These are phyloP conservation scores for Chlorops oryzae DNA, from an alignment of 1,140 invertebrate genomes.

Conservation along the genomic window DNA sequence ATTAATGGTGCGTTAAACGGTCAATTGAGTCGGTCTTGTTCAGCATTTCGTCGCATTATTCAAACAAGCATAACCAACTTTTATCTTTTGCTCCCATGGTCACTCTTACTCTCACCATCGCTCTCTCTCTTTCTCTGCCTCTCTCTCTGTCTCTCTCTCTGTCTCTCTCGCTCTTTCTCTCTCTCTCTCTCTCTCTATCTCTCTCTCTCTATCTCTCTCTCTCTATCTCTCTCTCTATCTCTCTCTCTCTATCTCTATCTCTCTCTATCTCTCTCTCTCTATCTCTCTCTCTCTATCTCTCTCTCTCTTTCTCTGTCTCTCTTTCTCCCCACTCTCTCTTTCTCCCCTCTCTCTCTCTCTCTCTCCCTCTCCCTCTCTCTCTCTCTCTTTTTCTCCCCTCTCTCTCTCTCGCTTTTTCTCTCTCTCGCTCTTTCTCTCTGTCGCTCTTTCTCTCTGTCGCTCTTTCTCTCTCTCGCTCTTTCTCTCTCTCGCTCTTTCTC, in stretches of 20 bases:
- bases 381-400: background rate
- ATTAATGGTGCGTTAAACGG: no score
- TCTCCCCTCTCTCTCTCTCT: background rate
- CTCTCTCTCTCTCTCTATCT: background rate
- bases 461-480: no score
- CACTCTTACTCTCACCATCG: background rate
- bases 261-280: background rate
- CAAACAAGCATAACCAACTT: no score
- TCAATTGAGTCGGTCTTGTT: no score
- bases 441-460: no score
- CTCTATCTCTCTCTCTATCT: background rate
- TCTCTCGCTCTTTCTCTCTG: no score
- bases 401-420: background rate
- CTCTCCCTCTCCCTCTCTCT: background rate
- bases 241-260: background rate
- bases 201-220: background rate
- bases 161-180: no score
- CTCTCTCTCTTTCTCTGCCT: background rate
- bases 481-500: no score
- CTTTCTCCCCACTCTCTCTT: background rate
- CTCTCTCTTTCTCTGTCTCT: background rate
- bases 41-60: no score
- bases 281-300: background rate
- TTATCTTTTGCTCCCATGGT: no score
- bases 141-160: no score